A percentile compares a stretch with the other conserved stretches of the same genome.
Evolutionary conservation across 2,888 invertebrate genomes (phyloP).

Genomic region (Rhamphomyia laevipes): DNA sequence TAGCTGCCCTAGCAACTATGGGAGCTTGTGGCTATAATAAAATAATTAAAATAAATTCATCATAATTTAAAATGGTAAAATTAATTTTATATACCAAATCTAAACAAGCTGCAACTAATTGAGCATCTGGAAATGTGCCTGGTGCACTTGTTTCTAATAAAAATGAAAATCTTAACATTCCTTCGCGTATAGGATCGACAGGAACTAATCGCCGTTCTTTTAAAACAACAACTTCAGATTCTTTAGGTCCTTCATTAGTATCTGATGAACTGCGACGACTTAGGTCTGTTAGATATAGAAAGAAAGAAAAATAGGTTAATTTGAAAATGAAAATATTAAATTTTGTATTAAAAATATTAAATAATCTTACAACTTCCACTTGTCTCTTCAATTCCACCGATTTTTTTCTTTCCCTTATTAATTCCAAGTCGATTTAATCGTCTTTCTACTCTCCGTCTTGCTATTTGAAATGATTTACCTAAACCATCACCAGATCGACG

Average conservation of each 20-base stretch:
- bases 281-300: conserved; percentile 42
- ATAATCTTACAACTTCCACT: conserved; percentile 57
- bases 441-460: conserved; percentile 80
- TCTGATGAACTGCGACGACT: conserved; percentile 77
- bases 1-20: conserved; percentile 80
- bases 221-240: conserved; percentile 77
- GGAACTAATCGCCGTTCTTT: conserved; percentile 80
- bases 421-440: conserved; percentile 73
- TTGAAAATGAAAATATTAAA: background rate
- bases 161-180: conserved; percentile 82
- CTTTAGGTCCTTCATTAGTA: conserved; percentile 63
- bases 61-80: background rate
- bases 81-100: conserved; percentile 60
- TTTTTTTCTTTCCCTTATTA: conserved; percentile 76
- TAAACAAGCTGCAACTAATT: conserved; percentile 83
- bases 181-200: conserved; percentile 66
- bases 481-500: conserved; percentile 40
- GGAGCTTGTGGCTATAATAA: conserved; percentile 75
- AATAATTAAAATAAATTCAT: background rate
- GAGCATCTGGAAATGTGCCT: conserved; percentile 92
- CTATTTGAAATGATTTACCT: conserved; percentile 60
- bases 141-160: conserved; percentile 91
- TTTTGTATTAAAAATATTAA: background rate
- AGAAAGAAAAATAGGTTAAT: background rate
- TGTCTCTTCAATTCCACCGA: conserved; percentile 77